Conservation (phyloP, 2,888 invertebrate genomes). For the Eupeodes latifasciatus region DNA sequence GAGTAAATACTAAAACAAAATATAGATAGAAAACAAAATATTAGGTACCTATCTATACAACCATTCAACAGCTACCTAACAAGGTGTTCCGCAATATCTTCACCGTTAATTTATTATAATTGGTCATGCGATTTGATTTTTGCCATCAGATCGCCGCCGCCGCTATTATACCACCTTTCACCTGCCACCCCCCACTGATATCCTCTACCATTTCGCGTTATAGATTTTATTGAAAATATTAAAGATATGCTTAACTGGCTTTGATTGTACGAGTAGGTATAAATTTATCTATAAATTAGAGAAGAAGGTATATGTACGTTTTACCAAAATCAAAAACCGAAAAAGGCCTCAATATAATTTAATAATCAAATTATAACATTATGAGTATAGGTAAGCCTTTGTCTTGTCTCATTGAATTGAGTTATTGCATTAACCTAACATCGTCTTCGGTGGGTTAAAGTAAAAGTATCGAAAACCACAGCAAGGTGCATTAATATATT, state of each 20-base stretch:
- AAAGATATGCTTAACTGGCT: constrained; percentile 33
- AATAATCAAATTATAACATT: background rate
- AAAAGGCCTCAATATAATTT: background rate
- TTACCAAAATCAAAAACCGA: constrained; percentile 20
- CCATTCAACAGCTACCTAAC: constrained; percentile 64
- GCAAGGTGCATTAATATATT: background rate
- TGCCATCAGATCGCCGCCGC: constrained; percentile 8
- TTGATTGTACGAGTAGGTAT: background rate
- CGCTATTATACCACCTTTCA: background rate
- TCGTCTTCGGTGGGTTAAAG: background rate
- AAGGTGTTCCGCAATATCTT: constrained; percentile 73
- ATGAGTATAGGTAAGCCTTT: background rate
- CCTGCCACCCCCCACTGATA: background rate
- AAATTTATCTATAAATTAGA: too few species aligned
- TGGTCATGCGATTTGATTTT: constrained; percentile 63
- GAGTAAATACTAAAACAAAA: background rate
- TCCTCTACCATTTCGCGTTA: background rate
- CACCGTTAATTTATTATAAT: constrained; percentile 74
- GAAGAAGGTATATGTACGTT: background rate
- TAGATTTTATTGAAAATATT: constrained; percentile 31
- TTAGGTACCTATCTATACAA: constrained; percentile 11
- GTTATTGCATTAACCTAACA: background rate
- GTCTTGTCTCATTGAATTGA: background rate
- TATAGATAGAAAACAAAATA: background rate
- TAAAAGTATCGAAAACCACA: constrained; percentile 12